phyloP scores from a whole-genome alignment of 2,888 invertebrate genomes.

The Hoplodrina blanda region DNA sequence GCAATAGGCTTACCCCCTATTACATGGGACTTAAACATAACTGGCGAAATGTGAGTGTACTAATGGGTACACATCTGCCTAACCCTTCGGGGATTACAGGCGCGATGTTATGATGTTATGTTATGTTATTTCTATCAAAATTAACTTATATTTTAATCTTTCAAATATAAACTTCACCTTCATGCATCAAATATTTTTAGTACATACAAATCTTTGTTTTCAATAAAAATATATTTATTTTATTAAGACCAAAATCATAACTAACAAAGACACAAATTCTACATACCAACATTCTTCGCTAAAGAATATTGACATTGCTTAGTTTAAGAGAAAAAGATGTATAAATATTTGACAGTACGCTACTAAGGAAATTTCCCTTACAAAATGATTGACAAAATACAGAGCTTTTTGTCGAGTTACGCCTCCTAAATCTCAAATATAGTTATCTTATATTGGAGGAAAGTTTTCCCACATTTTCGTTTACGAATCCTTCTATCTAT shows the following conservation, averaged over 20 bases:
- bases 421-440: conserved; percentile 67
- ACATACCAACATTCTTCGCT: conserved; percentile 75
- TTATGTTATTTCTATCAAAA: background rate
- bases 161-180: background rate
- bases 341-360: conserved; percentile 82
- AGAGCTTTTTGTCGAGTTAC: conserved; percentile 70
- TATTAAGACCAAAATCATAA: conserved; percentile 75
- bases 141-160: background rate
- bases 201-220: conserved; percentile 15
- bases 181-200: conserved; percentile 9
- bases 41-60: too few relatives aligned
- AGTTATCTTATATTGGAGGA: conserved; percentile 5
- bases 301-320: conserved; percentile 80
- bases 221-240: conserved; percentile 68
- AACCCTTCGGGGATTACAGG: too few relatives aligned
- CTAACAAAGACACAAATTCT: conserved; percentile 73
- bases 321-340: conserved; percentile 65
- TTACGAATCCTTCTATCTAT: conserved; percentile 6
- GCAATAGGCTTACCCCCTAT: too few relatives aligned
- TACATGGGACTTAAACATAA: too few relatives aligned
- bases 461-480: conserved; percentile 9
- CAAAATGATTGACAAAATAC: conserved; percentile 80
- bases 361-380: conserved; percentile 73
- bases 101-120: too few relatives aligned
- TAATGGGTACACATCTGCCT: too few relatives aligned